A percentile compares a stretch with the other conserved stretches of the same genome.
These are phyloP conservation scores for Hirtodrosophila duncani DNA, from an alignment of 2,888 invertebrate genomes.

Conservation along the genomic window DNA sequence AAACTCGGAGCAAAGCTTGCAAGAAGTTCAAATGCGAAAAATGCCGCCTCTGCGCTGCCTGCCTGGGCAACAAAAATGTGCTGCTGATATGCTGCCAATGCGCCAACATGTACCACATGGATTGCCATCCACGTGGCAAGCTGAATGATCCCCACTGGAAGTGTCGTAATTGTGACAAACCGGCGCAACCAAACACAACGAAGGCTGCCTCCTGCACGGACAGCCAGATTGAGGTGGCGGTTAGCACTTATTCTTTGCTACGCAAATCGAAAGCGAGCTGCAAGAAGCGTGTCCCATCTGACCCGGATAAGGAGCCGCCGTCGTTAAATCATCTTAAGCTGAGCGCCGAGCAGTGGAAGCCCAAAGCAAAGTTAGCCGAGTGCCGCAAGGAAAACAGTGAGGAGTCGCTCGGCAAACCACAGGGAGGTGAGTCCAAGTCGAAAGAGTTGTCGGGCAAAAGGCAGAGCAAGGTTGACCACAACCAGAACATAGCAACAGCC, in stretches of 20 bases:
- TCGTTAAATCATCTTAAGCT: no score
- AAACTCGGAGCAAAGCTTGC: conserved; percentile 61
- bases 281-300: conserved; percentile 40
- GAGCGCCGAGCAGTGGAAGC: neutral
- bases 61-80: conserved; percentile 80
- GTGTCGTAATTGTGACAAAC: conserved; percentile 82
- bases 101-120: conserved; percentile 90
- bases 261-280: conserved; percentile 43
- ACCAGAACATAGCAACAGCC: no score
- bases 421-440: no score
- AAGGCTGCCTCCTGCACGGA: neutral
- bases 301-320: conserved; percentile 16
- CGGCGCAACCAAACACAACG: neutral
- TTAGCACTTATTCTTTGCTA: no score
- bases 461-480: no score
- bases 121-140: conserved; percentile 87
- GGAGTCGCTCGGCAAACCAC: no score
- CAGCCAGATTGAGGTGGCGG: neutral
- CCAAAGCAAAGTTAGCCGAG: neutral
- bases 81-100: conserved; percentile 90
- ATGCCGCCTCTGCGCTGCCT: conserved; percentile 88
- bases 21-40: conserved; percentile 90
- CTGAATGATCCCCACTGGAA: conserved; percentile 83
- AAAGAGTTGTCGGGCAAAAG: no score
- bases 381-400: neutral